Evolutionary conservation across 2,888 invertebrate genomes (phyloP).

Genomic region (Creontiades dilutus): DNA sequence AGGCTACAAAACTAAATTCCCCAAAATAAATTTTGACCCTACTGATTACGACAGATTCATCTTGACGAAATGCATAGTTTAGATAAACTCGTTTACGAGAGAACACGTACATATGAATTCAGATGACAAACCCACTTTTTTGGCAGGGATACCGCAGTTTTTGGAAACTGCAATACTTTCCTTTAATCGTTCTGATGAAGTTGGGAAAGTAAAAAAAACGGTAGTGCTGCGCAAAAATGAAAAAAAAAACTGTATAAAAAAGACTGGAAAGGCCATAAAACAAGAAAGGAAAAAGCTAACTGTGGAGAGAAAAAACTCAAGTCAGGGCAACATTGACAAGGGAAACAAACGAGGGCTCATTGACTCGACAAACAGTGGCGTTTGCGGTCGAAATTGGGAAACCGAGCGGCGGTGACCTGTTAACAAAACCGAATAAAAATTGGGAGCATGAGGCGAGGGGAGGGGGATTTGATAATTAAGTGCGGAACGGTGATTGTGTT

Average conservation of each 20-base stretch:
- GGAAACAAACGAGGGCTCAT: slow-evolving; percentile 43
- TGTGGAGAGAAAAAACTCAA: neutral
- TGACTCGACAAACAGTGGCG: slow-evolving; percentile 57
- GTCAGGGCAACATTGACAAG: slow-evolving; percentile 48
- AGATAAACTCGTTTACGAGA: too few species aligned
- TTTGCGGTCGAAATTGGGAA: slow-evolving; percentile 33
- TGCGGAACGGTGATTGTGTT: slow-evolving; percentile 61
- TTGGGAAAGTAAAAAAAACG: neutral
- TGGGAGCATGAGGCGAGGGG: neutral
- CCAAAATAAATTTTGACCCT: too few species aligned
- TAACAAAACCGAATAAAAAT: slow-evolving; percentile 58
- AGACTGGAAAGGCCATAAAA: neutral
- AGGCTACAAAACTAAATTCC: too few species aligned
- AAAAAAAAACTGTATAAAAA: slow-evolving; percentile 11
- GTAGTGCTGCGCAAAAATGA: neutral
- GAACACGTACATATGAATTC: too few species aligned
- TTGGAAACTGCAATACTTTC: too few species aligned
- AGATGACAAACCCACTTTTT: too few species aligned
- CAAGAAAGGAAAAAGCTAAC: neutral
- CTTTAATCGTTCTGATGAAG: too few species aligned
- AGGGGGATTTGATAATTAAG: slow-evolving; percentile 61
- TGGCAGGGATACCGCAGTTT: too few species aligned
- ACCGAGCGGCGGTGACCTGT: neutral
- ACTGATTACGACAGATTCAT: too few species aligned
- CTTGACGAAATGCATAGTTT: too few species aligned